These are phyloP conservation scores for Trinorchestia longiramus DNA, from an alignment of 1,140 invertebrate species.

Conservation along the genomic window DNA sequence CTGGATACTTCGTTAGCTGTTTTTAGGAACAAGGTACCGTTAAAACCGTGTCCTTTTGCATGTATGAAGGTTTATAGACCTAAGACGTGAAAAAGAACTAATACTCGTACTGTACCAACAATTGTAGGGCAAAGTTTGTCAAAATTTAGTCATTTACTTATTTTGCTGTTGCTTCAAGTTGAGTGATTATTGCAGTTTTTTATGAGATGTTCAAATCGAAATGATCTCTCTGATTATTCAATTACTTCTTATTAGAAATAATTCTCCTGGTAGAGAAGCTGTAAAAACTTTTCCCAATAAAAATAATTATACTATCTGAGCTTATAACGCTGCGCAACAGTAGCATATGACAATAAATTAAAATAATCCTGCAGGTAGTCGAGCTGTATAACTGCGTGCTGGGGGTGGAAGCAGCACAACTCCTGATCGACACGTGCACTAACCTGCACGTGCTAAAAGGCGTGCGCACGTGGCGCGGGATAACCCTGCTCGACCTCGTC, in stretches of 20 bases:
- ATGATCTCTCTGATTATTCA: not conserved
- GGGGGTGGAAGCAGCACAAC: conserved; percentile 56
- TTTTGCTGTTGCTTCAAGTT: too few species aligned
- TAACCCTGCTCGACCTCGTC: conserved; percentile 64
- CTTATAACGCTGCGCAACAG: not conserved
- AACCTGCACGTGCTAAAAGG: conserved; percentile 66
- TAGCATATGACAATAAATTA: not conserved
- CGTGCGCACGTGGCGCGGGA: conserved; percentile 63
- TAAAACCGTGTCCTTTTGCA: too few species aligned
- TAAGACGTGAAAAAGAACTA: too few species aligned
- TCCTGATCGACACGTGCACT: conserved; percentile 64
- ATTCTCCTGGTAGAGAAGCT: not conserved
- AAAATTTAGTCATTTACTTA: too few species aligned
- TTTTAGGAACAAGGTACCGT: too few species aligned
- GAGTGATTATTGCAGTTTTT: not conserved
- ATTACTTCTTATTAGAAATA: not conserved
- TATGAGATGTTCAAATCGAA: not conserved
- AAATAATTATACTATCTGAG: not conserved
- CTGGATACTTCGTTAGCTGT: too few species aligned
- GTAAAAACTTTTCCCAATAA: not conserved
- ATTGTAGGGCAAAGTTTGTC: too few species aligned
- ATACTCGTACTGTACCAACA: too few species aligned
- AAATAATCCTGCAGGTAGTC: conserved; percentile 56
- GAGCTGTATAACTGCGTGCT: conserved; percentile 66
- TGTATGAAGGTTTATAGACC: too few species aligned